phyloP scores from a whole-genome alignment of 2,888 invertebrate species.

The Altica lythri region DNA sequence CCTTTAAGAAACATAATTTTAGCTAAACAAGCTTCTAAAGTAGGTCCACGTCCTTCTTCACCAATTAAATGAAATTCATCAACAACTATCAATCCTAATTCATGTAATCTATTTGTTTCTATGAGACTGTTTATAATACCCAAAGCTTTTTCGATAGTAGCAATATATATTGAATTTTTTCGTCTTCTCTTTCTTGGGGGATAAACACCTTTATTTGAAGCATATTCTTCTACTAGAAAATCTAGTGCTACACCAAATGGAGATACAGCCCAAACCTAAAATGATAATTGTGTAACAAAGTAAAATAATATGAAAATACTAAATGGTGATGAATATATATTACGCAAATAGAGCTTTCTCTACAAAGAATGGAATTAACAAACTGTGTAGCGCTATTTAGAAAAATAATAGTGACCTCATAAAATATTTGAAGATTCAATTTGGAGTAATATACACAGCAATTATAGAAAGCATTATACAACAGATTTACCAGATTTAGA shows the following conservation, averaged over 20 bases:
- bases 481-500: no score
- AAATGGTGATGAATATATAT: no score
- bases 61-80: constrained; percentile 95
- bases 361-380: no score
- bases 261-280: constrained; percentile 78
- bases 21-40: constrained; percentile 80
- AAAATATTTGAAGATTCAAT: no score
- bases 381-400: no score
- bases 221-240: constrained; percentile 94
- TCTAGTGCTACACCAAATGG: constrained; percentile 86
- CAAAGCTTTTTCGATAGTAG: constrained; percentile 94
- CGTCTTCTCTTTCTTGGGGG: constrained; percentile 77
- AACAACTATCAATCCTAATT: constrained; percentile 79
- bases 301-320: background rate
- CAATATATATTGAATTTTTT: constrained; percentile 82
- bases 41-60: constrained; percentile 82
- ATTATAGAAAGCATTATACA: no score
- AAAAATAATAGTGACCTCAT: no score
- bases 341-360: no score
- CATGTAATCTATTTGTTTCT: constrained; percentile 73
- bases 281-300: constrained; percentile 4
- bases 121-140: constrained; percentile 84
- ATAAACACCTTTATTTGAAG: constrained; percentile 82
- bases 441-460: no score
- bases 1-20: constrained; percentile 75